These are phyloP conservation scores for Adela reaumurella DNA, from an alignment of 2,888 invertebrate species.

Conservation along the genomic window DNA sequence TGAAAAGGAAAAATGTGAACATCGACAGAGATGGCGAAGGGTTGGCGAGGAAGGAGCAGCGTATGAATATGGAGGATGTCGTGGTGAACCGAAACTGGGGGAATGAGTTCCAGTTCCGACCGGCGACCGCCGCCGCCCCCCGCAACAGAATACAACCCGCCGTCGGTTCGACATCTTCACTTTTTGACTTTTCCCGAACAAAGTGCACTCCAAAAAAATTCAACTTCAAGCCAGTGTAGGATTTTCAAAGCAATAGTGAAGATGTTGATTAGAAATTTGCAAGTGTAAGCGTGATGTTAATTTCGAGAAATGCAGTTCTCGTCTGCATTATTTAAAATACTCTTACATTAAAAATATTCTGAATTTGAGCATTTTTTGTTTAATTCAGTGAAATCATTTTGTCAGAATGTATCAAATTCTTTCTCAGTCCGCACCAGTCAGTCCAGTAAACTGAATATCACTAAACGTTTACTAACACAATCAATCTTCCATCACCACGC, in stretches of 20 bases:
- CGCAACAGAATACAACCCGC: not conserved
- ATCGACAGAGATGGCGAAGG: slow-evolving; percentile 6
- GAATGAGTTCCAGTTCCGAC: slow-evolving; percentile 37
- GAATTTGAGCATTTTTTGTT: slow-evolving; percentile 86
- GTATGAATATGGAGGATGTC: slow-evolving; percentile 41
- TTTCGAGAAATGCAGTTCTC: slow-evolving; percentile 5
- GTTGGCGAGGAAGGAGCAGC: slow-evolving; percentile 23
- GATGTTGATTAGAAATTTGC: slow-evolving; percentile 14
- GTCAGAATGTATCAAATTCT: slow-evolving; percentile 94
- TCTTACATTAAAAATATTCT: slow-evolving; percentile 93
- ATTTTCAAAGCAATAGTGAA: slow-evolving; percentile 10
- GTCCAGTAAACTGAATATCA: slow-evolving; percentile 80
- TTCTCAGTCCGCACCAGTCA: slow-evolving; percentile 93
- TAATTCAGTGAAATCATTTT: slow-evolving; percentile 83
- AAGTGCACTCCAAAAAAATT: not conserved
- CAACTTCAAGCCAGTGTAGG: not conserved
- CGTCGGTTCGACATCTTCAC: not conserved
- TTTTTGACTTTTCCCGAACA: not conserved
- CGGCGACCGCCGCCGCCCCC: slow-evolving; percentile 26
- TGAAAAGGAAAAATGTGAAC: slow-evolving; percentile 37
- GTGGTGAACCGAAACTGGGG: slow-evolving; percentile 32
- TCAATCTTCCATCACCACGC: too few relatives aligned
- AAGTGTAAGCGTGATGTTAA: too few relatives aligned
- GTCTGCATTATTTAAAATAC: slow-evolving; percentile 88
- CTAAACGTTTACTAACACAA: too few relatives aligned